Evolutionary conservation across 2,113 vertebrate species (phyloP).

Genomic region (Syngnathus typhle): DNA sequence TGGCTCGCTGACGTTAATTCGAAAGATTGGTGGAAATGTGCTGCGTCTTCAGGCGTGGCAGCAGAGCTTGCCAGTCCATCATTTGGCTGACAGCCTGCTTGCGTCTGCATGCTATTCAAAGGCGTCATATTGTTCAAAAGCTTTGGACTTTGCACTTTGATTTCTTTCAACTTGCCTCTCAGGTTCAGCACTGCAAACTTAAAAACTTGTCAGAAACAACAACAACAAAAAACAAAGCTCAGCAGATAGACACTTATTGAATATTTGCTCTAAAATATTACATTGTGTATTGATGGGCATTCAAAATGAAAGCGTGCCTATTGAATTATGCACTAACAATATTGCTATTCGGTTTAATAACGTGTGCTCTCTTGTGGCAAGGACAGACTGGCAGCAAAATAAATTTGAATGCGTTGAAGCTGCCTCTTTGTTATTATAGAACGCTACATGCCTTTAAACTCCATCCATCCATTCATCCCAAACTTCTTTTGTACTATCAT

Average conservation of each 20-base stretch:
- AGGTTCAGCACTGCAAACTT: background rate
- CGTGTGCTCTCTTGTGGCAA: background rate
- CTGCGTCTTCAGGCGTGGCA: background rate
- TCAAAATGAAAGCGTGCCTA: background rate
- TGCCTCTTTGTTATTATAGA: background rate
- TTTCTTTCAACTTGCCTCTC: background rate
- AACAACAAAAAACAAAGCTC: background rate
- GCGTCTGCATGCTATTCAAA: background rate
- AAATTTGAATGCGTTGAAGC: background rate
- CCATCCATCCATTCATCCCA: background rate
- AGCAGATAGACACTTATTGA: background rate
- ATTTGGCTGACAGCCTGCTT: background rate
- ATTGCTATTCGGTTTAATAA: background rate
- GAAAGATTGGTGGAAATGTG: constrained; percentile 11
- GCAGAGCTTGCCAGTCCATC: background rate
- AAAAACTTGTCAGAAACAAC: background rate
- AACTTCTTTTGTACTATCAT: background rate
- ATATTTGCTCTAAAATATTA: background rate
- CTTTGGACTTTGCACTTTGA: background rate
- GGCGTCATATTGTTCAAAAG: background rate
- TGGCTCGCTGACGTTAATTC: constrained; percentile 22
- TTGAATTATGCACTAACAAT: background rate
- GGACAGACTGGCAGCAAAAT: background rate
- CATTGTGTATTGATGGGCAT: background rate
- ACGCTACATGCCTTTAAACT: background rate